These are phyloP conservation scores for Achlya flavicornis DNA, from an alignment of 2,888 invertebrate genomes.

Conservation along the genomic window DNA sequence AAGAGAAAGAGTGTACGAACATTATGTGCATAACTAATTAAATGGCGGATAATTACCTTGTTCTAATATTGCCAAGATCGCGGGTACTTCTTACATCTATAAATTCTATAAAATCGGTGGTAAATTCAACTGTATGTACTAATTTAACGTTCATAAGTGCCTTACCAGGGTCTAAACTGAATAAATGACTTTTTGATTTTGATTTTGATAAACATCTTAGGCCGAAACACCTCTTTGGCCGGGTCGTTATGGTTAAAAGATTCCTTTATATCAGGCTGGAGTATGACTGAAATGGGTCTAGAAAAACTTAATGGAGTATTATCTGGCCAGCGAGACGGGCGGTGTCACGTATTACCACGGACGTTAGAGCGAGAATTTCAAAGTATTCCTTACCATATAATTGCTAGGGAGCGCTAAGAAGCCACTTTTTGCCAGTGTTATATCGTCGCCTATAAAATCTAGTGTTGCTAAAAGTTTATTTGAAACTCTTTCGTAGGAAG, in stretches of 20 bases:
- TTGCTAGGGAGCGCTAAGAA: constrained; percentile 3
- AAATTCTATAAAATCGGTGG: too few species aligned
- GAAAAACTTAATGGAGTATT: constrained; percentile 3
- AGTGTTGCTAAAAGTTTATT: background rate
- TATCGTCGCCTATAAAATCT: background rate
- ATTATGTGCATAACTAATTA: too few species aligned
- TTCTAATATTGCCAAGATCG: too few species aligned
- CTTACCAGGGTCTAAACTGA: too few species aligned
- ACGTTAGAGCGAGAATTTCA: background rate
- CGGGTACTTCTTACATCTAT: too few species aligned
- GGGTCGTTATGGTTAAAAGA: background rate
- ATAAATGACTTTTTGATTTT: too few species aligned
- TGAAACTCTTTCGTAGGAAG: background rate
- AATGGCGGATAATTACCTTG: too few species aligned
- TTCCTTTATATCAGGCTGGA: background rate
- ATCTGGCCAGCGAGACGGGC: background rate
- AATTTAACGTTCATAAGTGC: too few species aligned
- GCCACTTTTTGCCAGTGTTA: background rate
- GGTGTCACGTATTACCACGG: background rate
- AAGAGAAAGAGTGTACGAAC: too few species aligned
- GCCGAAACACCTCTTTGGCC: background rate
- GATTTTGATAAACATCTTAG: too few species aligned
- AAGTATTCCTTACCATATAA: background rate
- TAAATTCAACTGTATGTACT: too few species aligned
- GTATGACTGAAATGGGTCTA: background rate